These are phyloP conservation scores for Carassius gibelio DNA, from an alignment of 2,113 vertebrate genomes.

Conservation along the genomic window DNA sequence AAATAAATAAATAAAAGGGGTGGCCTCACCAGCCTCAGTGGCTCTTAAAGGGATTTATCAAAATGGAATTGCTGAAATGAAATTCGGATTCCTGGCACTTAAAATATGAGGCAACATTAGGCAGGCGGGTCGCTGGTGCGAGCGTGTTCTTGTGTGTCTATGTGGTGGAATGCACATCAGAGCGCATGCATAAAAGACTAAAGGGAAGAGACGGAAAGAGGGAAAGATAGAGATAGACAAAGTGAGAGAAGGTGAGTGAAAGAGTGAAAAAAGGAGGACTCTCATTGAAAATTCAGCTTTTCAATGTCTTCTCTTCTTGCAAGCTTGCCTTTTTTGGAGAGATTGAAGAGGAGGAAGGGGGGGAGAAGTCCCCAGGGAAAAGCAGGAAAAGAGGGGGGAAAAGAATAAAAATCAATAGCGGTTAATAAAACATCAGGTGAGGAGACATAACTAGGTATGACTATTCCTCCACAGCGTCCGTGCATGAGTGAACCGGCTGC, in stretches of 20 bases:
- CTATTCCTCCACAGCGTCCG: slow-evolving; percentile 84
- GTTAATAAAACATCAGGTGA: slow-evolving; percentile 99
- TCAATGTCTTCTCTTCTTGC: slow-evolving; percentile 83
- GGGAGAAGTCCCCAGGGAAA: slow-evolving; percentile 77
- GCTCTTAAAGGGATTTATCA: slow-evolving; percentile 97
- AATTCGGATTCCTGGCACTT: slow-evolving; percentile 92
- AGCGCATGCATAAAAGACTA: slow-evolving; percentile 40
- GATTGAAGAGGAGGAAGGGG: slow-evolving; percentile 25
- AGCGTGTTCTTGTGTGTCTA: slow-evolving; percentile 55
- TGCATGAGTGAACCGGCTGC: slow-evolving; percentile 88
- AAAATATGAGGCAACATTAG: slow-evolving; percentile 92
- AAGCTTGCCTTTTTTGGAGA: slow-evolving; percentile 79
- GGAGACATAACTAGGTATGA: slow-evolving; percentile 95
- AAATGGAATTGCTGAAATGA: slow-evolving; percentile 96
- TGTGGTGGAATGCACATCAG: slow-evolving; percentile 35
- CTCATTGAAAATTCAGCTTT: slow-evolving; percentile 86
- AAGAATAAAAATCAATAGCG: slow-evolving; percentile 90
- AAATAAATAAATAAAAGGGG: slow-evolving; percentile 83
- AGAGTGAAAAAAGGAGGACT: slow-evolving; percentile 66
- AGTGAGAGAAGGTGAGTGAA: background rate
- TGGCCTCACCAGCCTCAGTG: slow-evolving; percentile 85
- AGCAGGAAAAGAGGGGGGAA: slow-evolving; percentile 44
- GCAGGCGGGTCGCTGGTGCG: slow-evolving; percentile 63
- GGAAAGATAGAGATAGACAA: slow-evolving; percentile 4
- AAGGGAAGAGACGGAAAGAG: slow-evolving; percentile 26